Conservation (phyloP, 2,888 invertebrate genomes). For the Drosophila neotestacea region DNA sequence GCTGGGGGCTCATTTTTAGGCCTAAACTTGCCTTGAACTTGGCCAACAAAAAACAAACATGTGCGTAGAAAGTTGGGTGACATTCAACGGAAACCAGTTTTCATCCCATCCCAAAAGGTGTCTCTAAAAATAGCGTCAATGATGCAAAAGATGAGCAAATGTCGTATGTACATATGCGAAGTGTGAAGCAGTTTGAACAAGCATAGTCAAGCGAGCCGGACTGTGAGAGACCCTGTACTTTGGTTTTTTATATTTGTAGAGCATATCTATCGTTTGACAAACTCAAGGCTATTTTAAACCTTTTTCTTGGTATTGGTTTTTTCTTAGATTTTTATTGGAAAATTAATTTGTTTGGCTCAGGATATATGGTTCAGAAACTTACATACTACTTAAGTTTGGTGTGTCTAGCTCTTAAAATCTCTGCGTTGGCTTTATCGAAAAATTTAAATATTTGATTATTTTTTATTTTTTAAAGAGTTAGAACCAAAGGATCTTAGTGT, state of each 20-base stretch:
- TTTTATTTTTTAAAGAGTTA: neutral
- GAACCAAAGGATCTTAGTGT: no score
- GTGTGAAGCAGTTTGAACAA: constrained; percentile 12
- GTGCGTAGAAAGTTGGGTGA: constrained; percentile 64
- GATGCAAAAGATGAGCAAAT: constrained; percentile 38
- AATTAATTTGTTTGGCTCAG: no score
- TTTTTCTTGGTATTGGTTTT: no score
- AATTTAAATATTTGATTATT: no score
- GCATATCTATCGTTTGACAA: no score
- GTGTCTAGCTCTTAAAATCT: no score
- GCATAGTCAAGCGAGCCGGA: neutral
- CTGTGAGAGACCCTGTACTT: neutral
- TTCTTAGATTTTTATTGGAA: no score
- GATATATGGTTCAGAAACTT: no score
- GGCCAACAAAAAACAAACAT: constrained; percentile 22
- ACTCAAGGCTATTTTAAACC: no score
- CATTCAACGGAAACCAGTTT: constrained; percentile 35
- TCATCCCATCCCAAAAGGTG: neutral
- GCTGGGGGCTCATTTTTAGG: constrained; percentile 23
- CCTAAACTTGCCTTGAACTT: constrained; percentile 48
- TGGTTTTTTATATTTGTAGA: neutral
- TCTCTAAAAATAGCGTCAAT: constrained; percentile 35
- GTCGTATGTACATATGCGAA: constrained; percentile 9
- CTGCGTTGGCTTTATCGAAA: no score
- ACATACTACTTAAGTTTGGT: no score